A percentile compares a stretch with the other conserved stretches of the same genome.
These are phyloP conservation scores for Archivesica marissinica DNA, from an alignment of 1,140 invertebrate genomes.

Conservation along the genomic window DNA sequence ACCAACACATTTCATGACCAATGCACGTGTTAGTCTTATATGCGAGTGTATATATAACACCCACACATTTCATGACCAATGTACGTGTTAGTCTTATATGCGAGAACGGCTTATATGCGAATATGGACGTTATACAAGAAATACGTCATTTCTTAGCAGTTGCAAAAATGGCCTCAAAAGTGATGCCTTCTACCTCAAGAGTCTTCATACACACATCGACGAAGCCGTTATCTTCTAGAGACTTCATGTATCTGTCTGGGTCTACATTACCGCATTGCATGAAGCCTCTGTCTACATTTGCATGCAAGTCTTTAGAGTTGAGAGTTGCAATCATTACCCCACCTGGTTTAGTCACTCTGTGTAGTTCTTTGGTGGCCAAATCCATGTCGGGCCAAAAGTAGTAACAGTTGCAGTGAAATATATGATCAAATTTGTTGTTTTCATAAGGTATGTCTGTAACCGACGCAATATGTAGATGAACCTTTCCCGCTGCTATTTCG, in stretches of 20 bases:
- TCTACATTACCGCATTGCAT: constrained; percentile 66
- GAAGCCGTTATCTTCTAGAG: constrained; percentile 69
- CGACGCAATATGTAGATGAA: constrained; percentile 60
- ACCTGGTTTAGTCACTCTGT: constrained; percentile 72
- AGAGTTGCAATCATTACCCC: constrained; percentile 70
- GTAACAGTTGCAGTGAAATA: constrained; percentile 74
- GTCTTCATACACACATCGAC: constrained; percentile 67
- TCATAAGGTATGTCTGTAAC: constrained; percentile 66
- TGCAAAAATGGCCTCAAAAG: constrained; percentile 68
- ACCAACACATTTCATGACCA: no score
- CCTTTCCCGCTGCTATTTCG: constrained; percentile 62
- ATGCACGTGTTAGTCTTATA: no score
- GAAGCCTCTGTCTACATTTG: constrained; percentile 48
- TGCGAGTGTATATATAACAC: no score
- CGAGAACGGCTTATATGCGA: no score
- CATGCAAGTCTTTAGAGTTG: constrained; percentile 41
- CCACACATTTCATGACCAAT: no score
- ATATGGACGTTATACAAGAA: no score
- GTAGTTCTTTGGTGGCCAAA: constrained; percentile 58
- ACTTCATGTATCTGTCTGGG: constrained; percentile 70
- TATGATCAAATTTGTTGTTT: constrained; percentile 66
- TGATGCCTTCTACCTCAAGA: constrained; percentile 19
- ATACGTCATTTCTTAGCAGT: neutral
- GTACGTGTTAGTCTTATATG: no score
- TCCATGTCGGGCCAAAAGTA: constrained; percentile 74